A percentile compares a stretch with the other conserved stretches of the same genome.
These are phyloP conservation scores for Drosophila aff. DNA, from an alignment of 1,140 invertebrate genomes.

Conservation along the genomic window DNA sequence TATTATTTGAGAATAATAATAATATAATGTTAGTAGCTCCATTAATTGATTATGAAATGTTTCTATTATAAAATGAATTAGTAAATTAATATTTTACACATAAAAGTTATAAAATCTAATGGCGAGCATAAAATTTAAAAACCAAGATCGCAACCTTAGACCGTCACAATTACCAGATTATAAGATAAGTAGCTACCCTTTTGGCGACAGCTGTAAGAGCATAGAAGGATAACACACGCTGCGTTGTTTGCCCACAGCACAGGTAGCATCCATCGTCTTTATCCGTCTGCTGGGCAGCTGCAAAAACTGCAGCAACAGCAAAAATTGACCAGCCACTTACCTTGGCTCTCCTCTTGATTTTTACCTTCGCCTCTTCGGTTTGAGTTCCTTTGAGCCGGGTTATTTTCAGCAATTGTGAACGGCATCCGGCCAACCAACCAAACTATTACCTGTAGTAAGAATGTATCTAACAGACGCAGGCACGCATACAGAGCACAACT, in stretches of 20 bases:
- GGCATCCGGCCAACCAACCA: slow-evolving; percentile 14
- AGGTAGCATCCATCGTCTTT: slow-evolving; percentile 55
- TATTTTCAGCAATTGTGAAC: slow-evolving; percentile 65
- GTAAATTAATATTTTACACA: background rate
- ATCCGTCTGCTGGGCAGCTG: slow-evolving; percentile 39
- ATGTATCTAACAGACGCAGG: slow-evolving; percentile 63
- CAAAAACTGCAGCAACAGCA: slow-evolving; percentile 49
- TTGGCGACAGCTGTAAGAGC: slow-evolving; percentile 7
- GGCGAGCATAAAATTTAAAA: background rate
- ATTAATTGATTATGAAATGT: no score
- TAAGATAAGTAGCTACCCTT: slow-evolving; percentile 2
- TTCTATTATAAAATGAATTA: background rate
- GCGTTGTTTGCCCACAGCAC: slow-evolving; percentile 20
- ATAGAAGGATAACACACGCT: slow-evolving; percentile 36
- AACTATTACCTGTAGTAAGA: slow-evolving; percentile 74
- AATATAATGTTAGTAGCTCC: no score
- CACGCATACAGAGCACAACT: slow-evolving; percentile 11
- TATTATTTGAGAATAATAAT: background rate
- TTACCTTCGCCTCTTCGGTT: slow-evolving; percentile 2
- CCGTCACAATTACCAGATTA: background rate
- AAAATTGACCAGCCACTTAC: slow-evolving; percentile 62
- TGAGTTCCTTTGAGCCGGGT: slow-evolving; percentile 33
- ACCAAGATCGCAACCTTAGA: no score
- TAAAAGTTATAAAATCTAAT: no score
- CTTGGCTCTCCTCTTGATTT: slow-evolving; percentile 5